Conservation (phyloP, 2,888 invertebrate genomes). For the Epinotia nisella region DNA sequence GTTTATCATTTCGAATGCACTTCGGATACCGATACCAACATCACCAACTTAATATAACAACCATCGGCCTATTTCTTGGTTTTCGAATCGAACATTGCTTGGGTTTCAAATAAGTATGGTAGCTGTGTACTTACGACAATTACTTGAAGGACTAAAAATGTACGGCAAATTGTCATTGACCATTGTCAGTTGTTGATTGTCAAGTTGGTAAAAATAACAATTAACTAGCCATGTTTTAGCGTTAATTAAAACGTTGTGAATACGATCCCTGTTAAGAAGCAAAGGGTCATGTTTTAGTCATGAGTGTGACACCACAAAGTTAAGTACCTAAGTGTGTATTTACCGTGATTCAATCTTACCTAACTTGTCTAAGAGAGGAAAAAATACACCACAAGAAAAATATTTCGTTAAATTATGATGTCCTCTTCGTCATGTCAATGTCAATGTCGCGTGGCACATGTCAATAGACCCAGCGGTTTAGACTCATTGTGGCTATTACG, state of each 20-base stretch:
- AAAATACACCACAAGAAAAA: not conserved
- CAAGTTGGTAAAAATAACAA: too few relatives aligned
- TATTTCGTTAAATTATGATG: constrained; percentile 24
- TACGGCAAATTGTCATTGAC: too few relatives aligned
- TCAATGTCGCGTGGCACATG: constrained; percentile 29
- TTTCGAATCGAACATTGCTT: too few relatives aligned
- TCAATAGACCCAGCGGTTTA: constrained; percentile 12
- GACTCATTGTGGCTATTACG: not conserved
- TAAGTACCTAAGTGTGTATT: not conserved
- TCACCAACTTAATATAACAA: too few relatives aligned
- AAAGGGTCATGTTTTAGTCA: not conserved
- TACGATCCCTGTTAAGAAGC: not conserved
- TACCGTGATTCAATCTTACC: not conserved
- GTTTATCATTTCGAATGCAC: not conserved
- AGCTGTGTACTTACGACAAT: too few relatives aligned
- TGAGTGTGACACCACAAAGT: not conserved
- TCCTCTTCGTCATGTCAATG: constrained; percentile 27
- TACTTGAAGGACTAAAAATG: too few relatives aligned
- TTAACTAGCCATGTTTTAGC: not conserved
- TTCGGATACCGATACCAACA: too few relatives aligned
- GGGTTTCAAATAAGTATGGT: too few relatives aligned
- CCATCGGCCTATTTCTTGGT: too few relatives aligned
- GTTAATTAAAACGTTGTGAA: not conserved
- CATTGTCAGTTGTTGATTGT: too few relatives aligned
- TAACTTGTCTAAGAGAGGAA: not conserved